Percentiles rank a stretch among this genome's conserved stretches.
Evolutionary conservation across 1,140 invertebrate genomes (phyloP).

Genomic region (Drosophila mayri): DNA sequence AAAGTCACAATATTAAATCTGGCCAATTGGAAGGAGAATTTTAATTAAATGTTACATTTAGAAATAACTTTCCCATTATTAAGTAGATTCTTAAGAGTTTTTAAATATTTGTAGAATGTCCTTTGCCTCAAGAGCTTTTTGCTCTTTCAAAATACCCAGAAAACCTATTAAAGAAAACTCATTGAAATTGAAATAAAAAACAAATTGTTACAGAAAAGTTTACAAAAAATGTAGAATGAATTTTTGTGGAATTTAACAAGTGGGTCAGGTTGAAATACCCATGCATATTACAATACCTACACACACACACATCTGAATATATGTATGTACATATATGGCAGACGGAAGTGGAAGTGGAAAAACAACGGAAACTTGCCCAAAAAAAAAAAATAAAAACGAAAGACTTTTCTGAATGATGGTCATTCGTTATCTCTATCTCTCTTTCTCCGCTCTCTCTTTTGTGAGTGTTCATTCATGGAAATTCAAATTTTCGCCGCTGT

Average conservation of each 20-base stretch:
- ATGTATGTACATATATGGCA: not conserved
- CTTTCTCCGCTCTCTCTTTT: not conserved
- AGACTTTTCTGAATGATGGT: slow-evolving; percentile 31
- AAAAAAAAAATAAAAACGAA: slow-evolving; percentile 6
- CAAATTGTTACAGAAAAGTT: not conserved
- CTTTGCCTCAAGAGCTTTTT: not conserved
- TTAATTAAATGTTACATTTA: no score
- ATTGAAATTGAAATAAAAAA: not conserved
- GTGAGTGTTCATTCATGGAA: slow-evolving; percentile 61
- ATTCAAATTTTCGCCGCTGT: slow-evolving; percentile 66
- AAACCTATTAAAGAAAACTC: not conserved
- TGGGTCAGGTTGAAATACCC: slow-evolving; percentile 37
- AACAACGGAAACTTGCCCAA: slow-evolving; percentile 32
- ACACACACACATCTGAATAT: slow-evolving; percentile 2
- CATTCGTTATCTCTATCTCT: slow-evolving; percentile 6
- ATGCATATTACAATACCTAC: slow-evolving; percentile 14
- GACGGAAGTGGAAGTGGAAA: slow-evolving; percentile 29
- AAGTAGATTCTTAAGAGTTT: not conserved
- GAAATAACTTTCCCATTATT: not conserved
- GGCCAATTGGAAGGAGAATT: no score
- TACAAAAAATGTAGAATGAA: not conserved
- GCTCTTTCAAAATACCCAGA: not conserved
- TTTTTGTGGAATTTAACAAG: slow-evolving; percentile 31
- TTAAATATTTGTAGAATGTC: not conserved
- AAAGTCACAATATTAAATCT: no score